These are phyloP conservation scores for Seira musarum DNA, from an alignment of 2,888 invertebrate genomes.

Conservation along the genomic window DNA sequence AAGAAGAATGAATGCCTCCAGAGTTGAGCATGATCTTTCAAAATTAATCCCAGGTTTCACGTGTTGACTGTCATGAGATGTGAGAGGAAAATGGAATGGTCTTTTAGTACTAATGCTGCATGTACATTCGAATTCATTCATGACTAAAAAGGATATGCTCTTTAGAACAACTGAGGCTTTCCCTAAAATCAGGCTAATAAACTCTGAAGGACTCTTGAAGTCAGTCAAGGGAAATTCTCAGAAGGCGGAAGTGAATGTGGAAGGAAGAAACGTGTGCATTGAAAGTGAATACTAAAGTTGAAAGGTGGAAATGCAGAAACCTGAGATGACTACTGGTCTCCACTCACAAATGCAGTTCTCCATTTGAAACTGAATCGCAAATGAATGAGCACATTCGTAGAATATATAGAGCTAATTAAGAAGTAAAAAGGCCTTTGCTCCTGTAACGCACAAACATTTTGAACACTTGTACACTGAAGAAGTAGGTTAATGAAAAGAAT, in stretches of 20 bases:
- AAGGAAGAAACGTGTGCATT: neutral
- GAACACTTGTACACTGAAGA: no score
- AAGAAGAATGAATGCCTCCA: neutral
- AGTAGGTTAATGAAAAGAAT: neutral
- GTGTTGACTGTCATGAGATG: neutral
- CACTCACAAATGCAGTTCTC: no score
- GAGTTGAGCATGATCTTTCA: neutral
- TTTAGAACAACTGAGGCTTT: neutral
- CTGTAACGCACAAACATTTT: no score
- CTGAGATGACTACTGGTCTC: neutral
- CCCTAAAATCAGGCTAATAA: slow-evolving; percentile 24
- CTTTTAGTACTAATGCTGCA: neutral
- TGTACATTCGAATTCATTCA: slow-evolving; percentile 22
- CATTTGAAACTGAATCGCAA: no score
- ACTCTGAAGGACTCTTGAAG: slow-evolving; percentile 34
- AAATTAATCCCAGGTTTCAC: slow-evolving; percentile 19
- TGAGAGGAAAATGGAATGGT: neutral
- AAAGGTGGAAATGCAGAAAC: neutral
- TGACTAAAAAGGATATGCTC: slow-evolving; percentile 13
- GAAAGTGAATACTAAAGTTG: neutral
- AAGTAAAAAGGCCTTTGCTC: neutral
- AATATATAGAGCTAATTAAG: neutral
- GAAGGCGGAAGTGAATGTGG: neutral
- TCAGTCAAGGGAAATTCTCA: slow-evolving; percentile 17
- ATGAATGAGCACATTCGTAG: neutral